Evolutionary conservation across 2,113 vertebrate species (phyloP).

Genomic region (Bubo bubo): DNA sequence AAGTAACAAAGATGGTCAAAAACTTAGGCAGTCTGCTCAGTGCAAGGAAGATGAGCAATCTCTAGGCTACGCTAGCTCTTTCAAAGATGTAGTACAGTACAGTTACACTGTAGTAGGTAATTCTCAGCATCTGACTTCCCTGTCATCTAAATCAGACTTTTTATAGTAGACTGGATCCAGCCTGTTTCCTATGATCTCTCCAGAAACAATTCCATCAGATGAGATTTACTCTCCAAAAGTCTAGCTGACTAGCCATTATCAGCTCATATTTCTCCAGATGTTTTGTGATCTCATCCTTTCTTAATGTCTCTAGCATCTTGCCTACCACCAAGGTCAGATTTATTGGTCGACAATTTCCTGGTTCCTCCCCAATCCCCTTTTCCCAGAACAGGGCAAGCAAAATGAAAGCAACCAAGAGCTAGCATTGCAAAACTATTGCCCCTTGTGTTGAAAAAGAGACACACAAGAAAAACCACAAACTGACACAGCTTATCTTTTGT

Average conservation of each 20-base stretch:
- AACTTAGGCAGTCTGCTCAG: not conserved
- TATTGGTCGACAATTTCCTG: constrained; percentile 47
- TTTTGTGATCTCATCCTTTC: constrained; percentile 64
- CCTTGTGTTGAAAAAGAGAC: constrained; percentile 40
- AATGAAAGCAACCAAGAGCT: constrained; percentile 24
- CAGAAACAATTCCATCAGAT: constrained; percentile 45
- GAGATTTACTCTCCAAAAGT: constrained; percentile 23
- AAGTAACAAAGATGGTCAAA: not conserved
- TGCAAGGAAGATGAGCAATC: not conserved
- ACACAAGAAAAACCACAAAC: constrained; percentile 47
- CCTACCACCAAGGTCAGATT: constrained; percentile 51
- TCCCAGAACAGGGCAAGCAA: constrained; percentile 54
- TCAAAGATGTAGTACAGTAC: not conserved
- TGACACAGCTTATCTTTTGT: constrained; percentile 51
- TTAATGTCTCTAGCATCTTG: constrained; percentile 58
- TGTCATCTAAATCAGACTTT: not conserved
- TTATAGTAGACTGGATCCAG: not conserved
- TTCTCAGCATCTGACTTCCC: not conserved
- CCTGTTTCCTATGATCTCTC: constrained; percentile 11
- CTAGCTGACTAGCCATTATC: constrained; percentile 63
- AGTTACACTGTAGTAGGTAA: not conserved
- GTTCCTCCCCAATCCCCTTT: constrained; percentile 45
- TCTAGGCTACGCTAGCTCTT: not conserved
- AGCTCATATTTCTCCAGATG: constrained; percentile 59
- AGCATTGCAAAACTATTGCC: constrained; percentile 57